Evolutionary conservation across 2,888 invertebrate species (phyloP), one percentile per base, ranked within the genome.

Genomic region (Artemia sp.): DNA sequence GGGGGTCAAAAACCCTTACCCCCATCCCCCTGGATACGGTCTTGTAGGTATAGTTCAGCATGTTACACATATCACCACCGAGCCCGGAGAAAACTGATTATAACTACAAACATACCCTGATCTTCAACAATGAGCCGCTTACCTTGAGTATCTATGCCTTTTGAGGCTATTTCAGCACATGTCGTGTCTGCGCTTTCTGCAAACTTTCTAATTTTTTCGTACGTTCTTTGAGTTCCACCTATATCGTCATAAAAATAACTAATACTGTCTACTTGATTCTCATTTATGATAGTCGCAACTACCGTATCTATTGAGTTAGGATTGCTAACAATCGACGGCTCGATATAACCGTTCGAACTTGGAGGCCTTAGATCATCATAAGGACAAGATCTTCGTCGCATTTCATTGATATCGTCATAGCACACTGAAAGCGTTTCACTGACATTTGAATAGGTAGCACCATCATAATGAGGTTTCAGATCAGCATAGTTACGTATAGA

Each of bases 191-290:
- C 9, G 8, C n/a, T 58, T 24, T 58, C 64, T 58, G 14, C 9
- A 24, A 10, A 8, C 8, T 58, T 58, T 2, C 64, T 24, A 58
- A 58, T 58, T 24, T 58, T 58, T 24, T 58, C 64, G 70, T 74
- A 74, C 66, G 70, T 70, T 66, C 64, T 64, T 53, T 52, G 52
- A 8, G 51, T 67, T 8, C 51, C 58, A 51, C 72, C 68, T 14
- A 74, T 72, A 51, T 74, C 74, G 68, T 74, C 74, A 51, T 73
- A 73, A 64, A 73, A 69, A 70, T 73, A 74, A 51, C 72, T 71
- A 66, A 72, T 72, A 50, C 73, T 73, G 69, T 73, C 73, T 58
- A 72, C 12, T 64, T 73, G 73, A 58, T 73, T 71, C 68, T 74
- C 73, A 19, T 68, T 38, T 3, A 74, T 72, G 19, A 74, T 72